Evolutionary conservation across 2,113 vertebrate genomes (phyloP).

Genomic region (Triplophysa siluroides): DNA sequence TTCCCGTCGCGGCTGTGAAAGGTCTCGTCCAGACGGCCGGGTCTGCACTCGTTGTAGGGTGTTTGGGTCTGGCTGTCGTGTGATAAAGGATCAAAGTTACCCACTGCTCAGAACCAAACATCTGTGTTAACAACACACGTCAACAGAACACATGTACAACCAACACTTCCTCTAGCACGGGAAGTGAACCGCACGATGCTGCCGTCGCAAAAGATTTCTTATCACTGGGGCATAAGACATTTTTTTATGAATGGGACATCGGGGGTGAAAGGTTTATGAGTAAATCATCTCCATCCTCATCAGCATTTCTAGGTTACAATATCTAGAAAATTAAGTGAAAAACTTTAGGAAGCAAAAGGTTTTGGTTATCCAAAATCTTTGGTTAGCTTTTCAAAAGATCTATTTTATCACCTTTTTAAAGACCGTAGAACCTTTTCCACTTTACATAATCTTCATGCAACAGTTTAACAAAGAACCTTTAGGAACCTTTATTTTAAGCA

Average conservation of each 20-base stretch:
- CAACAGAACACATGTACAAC: constrained; percentile 51
- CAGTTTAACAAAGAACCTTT: no score
- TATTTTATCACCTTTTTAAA: no score
- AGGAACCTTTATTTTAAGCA: no score
- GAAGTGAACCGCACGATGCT: constrained; percentile 19
- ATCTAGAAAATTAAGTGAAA: no score
- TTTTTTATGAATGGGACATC: not conserved
- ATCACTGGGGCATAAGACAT: constrained; percentile 7
- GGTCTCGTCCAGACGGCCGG: not conserved
- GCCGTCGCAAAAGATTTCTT: constrained; percentile 28
- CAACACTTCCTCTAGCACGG: constrained; percentile 38
- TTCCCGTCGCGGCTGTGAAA: constrained; percentile 29
- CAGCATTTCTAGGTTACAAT: not conserved
- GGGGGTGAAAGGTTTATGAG: not conserved
- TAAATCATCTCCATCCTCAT: not conserved
- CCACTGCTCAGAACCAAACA: constrained; percentile 14
- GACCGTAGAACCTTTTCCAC: no score
- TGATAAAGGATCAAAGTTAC: constrained; percentile 40
- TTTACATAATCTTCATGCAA: no score
- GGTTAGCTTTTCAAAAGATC: no score
- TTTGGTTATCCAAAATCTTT: no score
- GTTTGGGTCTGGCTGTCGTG: constrained; percentile 31
- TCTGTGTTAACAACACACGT: constrained; percentile 10
- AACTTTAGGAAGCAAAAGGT: no score
- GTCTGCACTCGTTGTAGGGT: constrained; percentile 9